Percentiles rank a stretch among this genome's conserved stretches.
These are phyloP conservation scores for Platycheirus albimanus DNA, from an alignment of 2,888 invertebrate species.

Conservation along the genomic window DNA sequence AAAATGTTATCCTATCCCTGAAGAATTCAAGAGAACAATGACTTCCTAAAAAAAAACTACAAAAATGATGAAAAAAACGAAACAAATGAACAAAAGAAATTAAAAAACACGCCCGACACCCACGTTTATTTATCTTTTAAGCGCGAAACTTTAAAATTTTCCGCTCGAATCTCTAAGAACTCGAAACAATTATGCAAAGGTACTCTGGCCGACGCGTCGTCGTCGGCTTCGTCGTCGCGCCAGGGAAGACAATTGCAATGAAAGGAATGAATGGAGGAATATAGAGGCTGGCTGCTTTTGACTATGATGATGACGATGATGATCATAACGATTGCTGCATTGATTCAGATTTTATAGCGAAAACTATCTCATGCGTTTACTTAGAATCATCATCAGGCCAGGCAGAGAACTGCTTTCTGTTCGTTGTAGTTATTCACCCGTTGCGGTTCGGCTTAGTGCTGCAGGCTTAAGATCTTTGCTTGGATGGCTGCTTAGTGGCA, in stretches of 20 bases:
- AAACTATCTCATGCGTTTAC: slow-evolving; percentile 62
- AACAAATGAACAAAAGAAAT: too few species aligned
- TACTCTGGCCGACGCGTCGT: slow-evolving; percentile 29
- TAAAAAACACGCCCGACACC: too few species aligned
- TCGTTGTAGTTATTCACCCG: slow-evolving; percentile 55
- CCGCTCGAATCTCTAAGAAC: slow-evolving; percentile 28
- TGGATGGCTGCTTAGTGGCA: slow-evolving; percentile 50
- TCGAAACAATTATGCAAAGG: slow-evolving; percentile 39
- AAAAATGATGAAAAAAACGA: too few species aligned
- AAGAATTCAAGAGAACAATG: too few species aligned
- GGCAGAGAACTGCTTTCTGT: background rate
- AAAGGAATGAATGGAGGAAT: slow-evolving; percentile 16
- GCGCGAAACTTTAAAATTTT: slow-evolving; percentile 14
- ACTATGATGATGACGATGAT: slow-evolving; percentile 21
- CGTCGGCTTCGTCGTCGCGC: too few species aligned
- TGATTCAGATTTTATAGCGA: slow-evolving; percentile 32
- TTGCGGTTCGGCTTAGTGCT: slow-evolving; percentile 53
- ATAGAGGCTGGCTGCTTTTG: slow-evolving; percentile 1
- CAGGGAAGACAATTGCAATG: background rate
- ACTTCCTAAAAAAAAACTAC: too few species aligned
- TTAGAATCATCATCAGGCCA: slow-evolving; percentile 21
- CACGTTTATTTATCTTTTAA: too few species aligned
- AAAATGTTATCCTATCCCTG: too few species aligned
- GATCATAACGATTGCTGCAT: slow-evolving; percentile 29
- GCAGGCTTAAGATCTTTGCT: slow-evolving; percentile 51